Evolutionary conservation across 2,888 invertebrate species (phyloP).

Genomic region (Melipona beecheii): DNA sequence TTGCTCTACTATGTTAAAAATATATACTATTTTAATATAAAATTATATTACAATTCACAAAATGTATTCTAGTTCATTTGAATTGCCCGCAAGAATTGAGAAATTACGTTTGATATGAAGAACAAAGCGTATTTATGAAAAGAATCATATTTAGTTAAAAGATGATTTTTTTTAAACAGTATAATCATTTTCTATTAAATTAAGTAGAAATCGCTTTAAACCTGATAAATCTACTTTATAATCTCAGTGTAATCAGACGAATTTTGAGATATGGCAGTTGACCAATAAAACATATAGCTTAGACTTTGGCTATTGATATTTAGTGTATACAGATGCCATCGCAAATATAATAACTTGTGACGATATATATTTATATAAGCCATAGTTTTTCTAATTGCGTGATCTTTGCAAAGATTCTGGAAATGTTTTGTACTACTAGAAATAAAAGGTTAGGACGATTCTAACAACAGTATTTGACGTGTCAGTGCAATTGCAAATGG

Average conservation of each 20-base stretch:
- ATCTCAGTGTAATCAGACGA: neutral
- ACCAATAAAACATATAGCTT: conserved; percentile 1
- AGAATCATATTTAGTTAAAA: neutral
- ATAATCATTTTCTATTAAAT: neutral
- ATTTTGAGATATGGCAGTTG: conserved; percentile 3
- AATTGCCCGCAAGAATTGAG: neutral
- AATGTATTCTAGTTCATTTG: neutral
- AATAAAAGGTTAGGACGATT: conserved; percentile 43
- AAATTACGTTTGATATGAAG: neutral
- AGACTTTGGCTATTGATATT: neutral
- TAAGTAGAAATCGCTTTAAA: conserved; percentile 6
- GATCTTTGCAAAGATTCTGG: neutral
- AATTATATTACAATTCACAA: neutral
- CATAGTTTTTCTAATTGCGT: neutral
- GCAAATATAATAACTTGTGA: neutral
- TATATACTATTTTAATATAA: neutral
- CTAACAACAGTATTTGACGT: conserved; percentile 70
- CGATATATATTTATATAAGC: neutral
- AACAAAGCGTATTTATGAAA: no score
- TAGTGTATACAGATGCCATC: neutral
- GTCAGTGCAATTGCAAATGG: conserved; percentile 79
- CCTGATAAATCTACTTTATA: neutral
- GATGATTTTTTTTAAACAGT: neutral
- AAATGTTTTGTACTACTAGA: conserved; percentile 5
- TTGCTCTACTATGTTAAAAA: neutral